These are phyloP conservation scores for Cryptus armator DNA, from an alignment of 2,888 invertebrate genomes.

Conservation along the genomic window DNA sequence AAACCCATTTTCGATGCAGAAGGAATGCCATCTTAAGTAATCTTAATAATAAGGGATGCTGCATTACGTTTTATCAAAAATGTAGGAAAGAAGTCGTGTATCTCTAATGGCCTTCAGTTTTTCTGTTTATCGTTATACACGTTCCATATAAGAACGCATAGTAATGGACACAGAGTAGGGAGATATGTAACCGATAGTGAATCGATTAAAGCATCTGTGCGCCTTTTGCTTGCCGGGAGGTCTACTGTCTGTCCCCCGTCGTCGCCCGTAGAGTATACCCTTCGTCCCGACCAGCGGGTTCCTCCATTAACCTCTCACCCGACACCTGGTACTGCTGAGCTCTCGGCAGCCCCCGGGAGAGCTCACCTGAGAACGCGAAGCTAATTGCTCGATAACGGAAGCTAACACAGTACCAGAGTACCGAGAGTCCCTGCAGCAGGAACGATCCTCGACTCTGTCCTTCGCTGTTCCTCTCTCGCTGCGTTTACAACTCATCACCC, in stretches of 20 bases:
- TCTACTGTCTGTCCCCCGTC: slow-evolving; percentile 18
- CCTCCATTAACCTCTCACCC: slow-evolving; percentile 65
- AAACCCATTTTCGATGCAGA: no score
- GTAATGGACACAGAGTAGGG: not conserved
- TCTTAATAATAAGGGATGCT: not conserved
- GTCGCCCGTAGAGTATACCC: slow-evolving; percentile 24
- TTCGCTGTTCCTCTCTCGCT: not conserved
- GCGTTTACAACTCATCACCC: slow-evolving; percentile 12
- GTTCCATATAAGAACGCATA: slow-evolving; percentile 37
- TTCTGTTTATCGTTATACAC: not conserved
- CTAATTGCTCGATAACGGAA: slow-evolving; percentile 57
- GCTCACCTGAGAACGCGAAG: slow-evolving; percentile 57
- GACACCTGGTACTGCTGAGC: slow-evolving; percentile 34
- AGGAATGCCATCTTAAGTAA: not conserved
- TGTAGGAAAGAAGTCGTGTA: slow-evolving; percentile 6
- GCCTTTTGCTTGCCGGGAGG: not conserved
- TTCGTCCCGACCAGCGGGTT: slow-evolving; percentile 35
- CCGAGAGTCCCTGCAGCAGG: slow-evolving; percentile 14
- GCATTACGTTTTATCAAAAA: not conserved
- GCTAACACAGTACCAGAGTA: slow-evolving; percentile 14
- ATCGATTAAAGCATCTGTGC: slow-evolving; percentile 41
- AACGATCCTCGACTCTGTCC: slow-evolving; percentile 10
- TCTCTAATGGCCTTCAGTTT: not conserved
- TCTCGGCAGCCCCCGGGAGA: slow-evolving; percentile 46
- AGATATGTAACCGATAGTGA: slow-evolving; percentile 3